A percentile compares a stretch with the other conserved stretches of the same genome.
Evolutionary conservation across 2,797 vertebrate genomes (phyloP).

Genomic region (Diceros bicornis): DNA sequence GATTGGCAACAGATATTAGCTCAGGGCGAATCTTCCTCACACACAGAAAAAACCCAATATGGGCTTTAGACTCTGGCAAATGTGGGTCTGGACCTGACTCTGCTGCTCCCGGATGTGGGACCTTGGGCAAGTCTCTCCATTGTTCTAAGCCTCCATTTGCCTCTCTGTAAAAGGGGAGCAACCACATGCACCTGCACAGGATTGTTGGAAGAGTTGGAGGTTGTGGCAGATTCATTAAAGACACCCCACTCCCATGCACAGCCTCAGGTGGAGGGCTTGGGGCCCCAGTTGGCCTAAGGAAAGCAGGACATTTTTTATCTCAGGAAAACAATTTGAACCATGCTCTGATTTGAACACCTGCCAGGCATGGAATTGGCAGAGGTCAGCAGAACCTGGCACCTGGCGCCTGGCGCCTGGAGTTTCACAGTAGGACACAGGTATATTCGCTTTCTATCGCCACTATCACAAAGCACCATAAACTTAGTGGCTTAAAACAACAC

Average conservation of each 20-base stretch:
- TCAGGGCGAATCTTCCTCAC: no score
- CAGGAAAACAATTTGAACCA: not conserved
- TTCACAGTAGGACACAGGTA: not conserved
- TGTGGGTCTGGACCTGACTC: not conserved
- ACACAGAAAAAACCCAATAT: not conserved
- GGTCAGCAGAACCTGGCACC: not conserved
- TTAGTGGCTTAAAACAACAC: not conserved
- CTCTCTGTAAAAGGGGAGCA: not conserved
- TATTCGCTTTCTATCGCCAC: not conserved
- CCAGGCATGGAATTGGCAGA: accelerated
- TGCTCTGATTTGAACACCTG: not conserved
- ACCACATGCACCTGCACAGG: not conserved
- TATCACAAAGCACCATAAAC: not conserved
- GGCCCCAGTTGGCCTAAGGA: not conserved
- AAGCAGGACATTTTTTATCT: not conserved
- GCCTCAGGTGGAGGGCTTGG: not conserved
- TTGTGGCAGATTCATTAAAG: not conserved
- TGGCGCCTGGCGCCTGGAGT: accelerated
- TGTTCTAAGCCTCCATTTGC: not conserved
- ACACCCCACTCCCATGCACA: not conserved
- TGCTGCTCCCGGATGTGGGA: not conserved
- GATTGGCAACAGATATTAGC: no score
- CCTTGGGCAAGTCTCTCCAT: not conserved
- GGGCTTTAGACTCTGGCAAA: not conserved
- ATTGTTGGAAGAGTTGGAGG: not conserved